Evolutionary conservation across 2,797 vertebrate genomes (phyloP).

Genomic region (Carcharodon carcharias): DNA sequence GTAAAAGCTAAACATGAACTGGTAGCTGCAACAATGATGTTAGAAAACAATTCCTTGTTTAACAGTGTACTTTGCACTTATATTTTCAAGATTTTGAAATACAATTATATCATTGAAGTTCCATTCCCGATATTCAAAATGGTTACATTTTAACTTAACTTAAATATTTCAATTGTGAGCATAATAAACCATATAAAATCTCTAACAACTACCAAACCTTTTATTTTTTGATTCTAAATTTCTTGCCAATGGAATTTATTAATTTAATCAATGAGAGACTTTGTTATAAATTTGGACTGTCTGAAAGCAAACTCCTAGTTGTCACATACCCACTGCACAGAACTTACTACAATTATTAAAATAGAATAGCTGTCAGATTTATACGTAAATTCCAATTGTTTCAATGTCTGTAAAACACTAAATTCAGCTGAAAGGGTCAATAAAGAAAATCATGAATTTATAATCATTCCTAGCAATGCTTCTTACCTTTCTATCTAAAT

Average conservation of each 20-base stretch:
- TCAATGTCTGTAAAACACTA: neutral
- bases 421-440: neutral
- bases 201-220: neutral
- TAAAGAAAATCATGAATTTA: neutral
- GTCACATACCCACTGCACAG: neutral
- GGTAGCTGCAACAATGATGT: neutral
- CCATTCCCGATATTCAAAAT: neutral
- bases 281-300: neutral
- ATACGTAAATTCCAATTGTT: neutral
- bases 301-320: neutral
- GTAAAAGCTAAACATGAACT: neutral
- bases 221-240: neutral
- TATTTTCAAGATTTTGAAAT: neutral
- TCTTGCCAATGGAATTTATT: neutral
- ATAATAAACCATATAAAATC: neutral
- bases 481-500: neutral
- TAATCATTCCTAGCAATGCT: neutral
- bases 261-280: neutral
- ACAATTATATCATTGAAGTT: neutral
- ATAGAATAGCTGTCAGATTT: neutral
- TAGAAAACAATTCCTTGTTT: neutral
- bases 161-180: neutral
- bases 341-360: neutral
- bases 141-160: neutral
- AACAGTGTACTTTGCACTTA: neutral